These are phyloP conservation scores for Marisa cornuarietis DNA, from an alignment of 1,140 invertebrate genomes.

Conservation along the genomic window DNA sequence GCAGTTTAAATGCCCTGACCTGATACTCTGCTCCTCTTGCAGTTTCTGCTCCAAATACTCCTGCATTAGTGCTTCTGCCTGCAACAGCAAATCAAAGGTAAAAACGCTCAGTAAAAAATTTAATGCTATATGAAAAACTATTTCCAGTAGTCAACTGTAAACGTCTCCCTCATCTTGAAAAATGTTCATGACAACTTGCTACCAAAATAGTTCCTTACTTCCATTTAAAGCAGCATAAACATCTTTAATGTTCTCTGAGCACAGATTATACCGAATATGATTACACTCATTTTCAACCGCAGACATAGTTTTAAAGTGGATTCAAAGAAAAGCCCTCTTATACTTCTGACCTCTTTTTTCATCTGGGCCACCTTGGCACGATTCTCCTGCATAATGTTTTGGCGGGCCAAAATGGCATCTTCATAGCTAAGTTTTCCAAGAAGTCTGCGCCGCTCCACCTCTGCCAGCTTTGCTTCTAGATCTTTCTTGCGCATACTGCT, in stretches of 20 bases:
- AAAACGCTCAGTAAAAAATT: too few species aligned
- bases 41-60: conserved; percentile 59
- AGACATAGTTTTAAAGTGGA: background rate
- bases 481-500: conserved; percentile 60
- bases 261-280: too few species aligned
- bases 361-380: conserved; percentile 58
- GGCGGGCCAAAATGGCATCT: conserved; percentile 64
- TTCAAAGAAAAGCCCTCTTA: background rate
- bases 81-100: conserved; percentile 10
- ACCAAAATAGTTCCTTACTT: background rate
- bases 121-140: too few species aligned
- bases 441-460: conserved; percentile 59
- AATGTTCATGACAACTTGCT: too few species aligned
- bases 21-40: conserved; percentile 63
- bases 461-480: conserved; percentile 54
- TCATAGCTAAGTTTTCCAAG: conserved; percentile 65
- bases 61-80: conserved; percentile 59
- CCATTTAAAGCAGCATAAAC: background rate
- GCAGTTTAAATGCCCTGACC: conserved; percentile 35
- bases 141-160: too few species aligned
- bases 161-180: too few species aligned
- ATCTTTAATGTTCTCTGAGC: background rate
- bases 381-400: conserved; percentile 60
- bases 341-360: conserved; percentile 57
- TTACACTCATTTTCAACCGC: background rate